phyloP scores from a whole-genome alignment of 2,797 vertebrate species.

The Sebastes steindachneri region DNA sequence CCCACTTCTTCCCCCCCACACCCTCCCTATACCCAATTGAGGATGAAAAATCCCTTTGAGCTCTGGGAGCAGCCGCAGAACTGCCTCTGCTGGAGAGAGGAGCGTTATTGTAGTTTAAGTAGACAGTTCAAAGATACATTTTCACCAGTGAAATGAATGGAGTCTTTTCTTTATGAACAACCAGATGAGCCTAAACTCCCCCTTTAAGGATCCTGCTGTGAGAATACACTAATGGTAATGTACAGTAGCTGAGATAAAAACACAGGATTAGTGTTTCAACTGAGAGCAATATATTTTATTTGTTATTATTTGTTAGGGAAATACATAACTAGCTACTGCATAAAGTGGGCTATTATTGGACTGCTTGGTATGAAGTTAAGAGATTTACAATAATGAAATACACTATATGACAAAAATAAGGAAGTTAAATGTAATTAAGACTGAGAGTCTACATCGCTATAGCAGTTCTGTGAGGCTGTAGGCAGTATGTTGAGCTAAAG shows the following conservation, averaged over 20 bases:
- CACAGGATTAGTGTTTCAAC: constrained; percentile 18
- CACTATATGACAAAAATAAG: background rate
- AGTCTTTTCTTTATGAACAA: constrained; percentile 29
- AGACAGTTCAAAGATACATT: constrained; percentile 52
- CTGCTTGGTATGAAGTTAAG: background rate
- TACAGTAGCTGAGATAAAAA: constrained; percentile 13
- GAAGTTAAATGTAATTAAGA: background rate
- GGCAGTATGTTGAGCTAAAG: background rate
- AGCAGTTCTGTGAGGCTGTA: background rate
- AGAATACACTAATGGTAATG: constrained; percentile 32
- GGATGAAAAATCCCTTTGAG: constrained; percentile 74
- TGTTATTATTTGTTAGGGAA: background rate
- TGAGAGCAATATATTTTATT: background rate
- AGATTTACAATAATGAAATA: constrained; percentile 1
- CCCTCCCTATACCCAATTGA: constrained; percentile 51
- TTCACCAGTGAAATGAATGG: constrained; percentile 33
- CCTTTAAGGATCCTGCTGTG: constrained; percentile 25
- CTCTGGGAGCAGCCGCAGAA: constrained; percentile 54
- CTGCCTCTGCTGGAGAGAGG: constrained; percentile 48
- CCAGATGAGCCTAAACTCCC: constrained; percentile 26
- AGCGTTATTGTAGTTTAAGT: constrained; percentile 46
- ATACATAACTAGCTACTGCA: background rate
- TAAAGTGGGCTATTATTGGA: background rate
- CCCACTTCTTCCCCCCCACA: constrained; percentile 65
- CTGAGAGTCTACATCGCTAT: background rate